Percentiles rank a stretch among this genome's conserved stretches.
Evolutionary conservation across 2,888 invertebrate genomes (phyloP).

Genomic region (Pomacea canaliculata): DNA sequence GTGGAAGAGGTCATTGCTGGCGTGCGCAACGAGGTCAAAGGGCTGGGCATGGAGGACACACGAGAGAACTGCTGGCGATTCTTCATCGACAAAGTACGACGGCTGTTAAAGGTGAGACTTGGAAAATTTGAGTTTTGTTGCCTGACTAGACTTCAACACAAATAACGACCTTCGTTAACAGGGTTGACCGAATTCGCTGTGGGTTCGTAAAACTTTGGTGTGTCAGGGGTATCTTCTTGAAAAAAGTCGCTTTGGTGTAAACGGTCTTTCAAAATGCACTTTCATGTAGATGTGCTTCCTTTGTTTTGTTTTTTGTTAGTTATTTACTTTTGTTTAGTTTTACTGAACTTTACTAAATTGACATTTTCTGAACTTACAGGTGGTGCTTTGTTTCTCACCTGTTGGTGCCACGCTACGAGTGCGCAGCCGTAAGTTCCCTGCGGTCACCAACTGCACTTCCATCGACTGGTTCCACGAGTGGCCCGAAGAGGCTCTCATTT

Average conservation of each 20-base stretch:
- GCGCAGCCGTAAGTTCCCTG: slow-evolving; percentile 94
- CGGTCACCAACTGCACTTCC: slow-evolving; percentile 92
- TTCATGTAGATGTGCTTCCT: no score
- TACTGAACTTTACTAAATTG: no score
- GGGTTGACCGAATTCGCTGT: no score
- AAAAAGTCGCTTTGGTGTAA: no score
- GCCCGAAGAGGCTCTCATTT: slow-evolving; percentile 96
- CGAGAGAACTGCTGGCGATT: slow-evolving; percentile 98
- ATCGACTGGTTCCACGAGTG: slow-evolving; percentile 99
- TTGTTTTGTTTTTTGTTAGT: no score
- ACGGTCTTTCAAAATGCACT: no score
- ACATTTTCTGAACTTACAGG: slow-evolving; percentile 72
- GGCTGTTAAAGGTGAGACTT: slow-evolving; percentile 73
- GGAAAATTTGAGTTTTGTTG: not conserved
- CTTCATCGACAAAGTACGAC: slow-evolving; percentile 93
- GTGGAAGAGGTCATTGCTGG: slow-evolving; percentile 93
- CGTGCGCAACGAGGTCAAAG: slow-evolving; percentile 74
- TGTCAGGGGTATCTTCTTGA: no score
- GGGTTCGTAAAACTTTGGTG: no score
- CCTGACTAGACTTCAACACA: no score
- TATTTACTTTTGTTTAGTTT: no score
- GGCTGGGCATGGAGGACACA: slow-evolving; percentile 90
- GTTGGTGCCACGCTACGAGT: slow-evolving; percentile 93
- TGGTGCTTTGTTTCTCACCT: slow-evolving; percentile 97
- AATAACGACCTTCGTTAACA: no score